Conservation (phyloP, 2,888 invertebrate genomes). For the Ferdinandea cuprea region DNA sequence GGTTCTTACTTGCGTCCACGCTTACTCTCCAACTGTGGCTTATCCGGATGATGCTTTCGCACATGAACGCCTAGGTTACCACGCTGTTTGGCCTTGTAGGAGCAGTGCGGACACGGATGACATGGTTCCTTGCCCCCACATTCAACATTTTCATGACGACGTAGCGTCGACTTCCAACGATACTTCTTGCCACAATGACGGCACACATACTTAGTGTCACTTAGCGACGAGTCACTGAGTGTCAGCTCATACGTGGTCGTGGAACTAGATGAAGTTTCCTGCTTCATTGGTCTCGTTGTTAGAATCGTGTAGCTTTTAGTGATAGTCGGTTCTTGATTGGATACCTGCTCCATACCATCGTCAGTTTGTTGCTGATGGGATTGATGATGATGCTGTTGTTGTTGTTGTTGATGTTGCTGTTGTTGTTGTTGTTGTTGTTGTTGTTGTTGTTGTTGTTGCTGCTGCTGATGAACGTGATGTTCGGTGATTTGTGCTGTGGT, state of each 20-base stretch:
- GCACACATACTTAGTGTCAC: slow-evolving; percentile 88
- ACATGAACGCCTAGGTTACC: slow-evolving; percentile 93
- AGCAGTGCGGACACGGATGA: slow-evolving; percentile 91
- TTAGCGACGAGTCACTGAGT: slow-evolving; percentile 81
- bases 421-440: slow-evolving; percentile 77
- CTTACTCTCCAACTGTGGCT: slow-evolving; percentile 82
- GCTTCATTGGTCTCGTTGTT: slow-evolving; percentile 82
- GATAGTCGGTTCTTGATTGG: slow-evolving; percentile 77
- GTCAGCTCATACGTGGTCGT: slow-evolving; percentile 81
- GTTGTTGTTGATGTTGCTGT: slow-evolving; percentile 75
- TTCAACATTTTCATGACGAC: slow-evolving; percentile 92
- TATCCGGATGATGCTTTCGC: slow-evolving; percentile 88
- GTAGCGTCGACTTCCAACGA: slow-evolving; percentile 93
- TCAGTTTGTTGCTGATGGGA: slow-evolving; percentile 78
- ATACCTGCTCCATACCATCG: slow-evolving; percentile 76
- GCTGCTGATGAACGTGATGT: slow-evolving; percentile 75
- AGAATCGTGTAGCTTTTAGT: slow-evolving; percentile 82
- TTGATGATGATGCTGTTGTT: slow-evolving; percentile 76
- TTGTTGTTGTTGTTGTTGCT: slow-evolving; percentile 75
- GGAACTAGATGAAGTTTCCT: slow-evolving; percentile 79
- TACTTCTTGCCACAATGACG: slow-evolving; percentile 93
- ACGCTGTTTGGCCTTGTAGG: slow-evolving; percentile 91
- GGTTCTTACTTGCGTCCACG: slow-evolving; percentile 81
- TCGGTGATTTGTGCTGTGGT: slow-evolving; percentile 79
- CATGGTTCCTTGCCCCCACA: slow-evolving; percentile 92